Base-by-base conservation (phyloP, 2,113 vertebrate genomes). In the Micronisus gabar region DNA sequence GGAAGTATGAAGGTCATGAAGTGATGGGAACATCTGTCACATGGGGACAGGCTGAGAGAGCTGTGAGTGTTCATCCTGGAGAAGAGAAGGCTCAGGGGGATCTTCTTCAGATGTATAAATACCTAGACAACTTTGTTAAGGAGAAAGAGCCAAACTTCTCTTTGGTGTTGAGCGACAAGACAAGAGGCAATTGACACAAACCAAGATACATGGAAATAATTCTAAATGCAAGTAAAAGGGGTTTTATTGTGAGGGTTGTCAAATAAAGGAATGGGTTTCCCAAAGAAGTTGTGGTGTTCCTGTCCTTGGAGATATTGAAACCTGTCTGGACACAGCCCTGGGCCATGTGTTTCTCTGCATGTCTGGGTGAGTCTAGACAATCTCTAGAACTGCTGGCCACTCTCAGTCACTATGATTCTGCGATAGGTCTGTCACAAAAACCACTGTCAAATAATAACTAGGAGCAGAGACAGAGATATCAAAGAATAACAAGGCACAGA, bases 261-360 rank as follows among this genome's bases (percentile, higher is more conserved):
- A 50, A 81, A 72, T 7, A 55, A 38, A 27, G 5, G 20, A 84
- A 68, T 1, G 1, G 2, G 2, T 70, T 90, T 27, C 10, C 14
- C n/a, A 10, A 19, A 52, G 18, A 56, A 2, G 7, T 2, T 19
- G 34, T 52, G 18, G 2, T 58, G 13, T 45, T 9, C 3, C 6
- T 55, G 15, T 26, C 11, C 7, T 11, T 41, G 26, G 13, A 89
- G 29, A 38, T 22, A 32, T 2, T 30, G 26, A 86, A 66, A 36
- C 5, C 25, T 62, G 21, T 5, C 15, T 53, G 23, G 13, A 53
- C 9, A 32, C 5, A 50, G 14, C 6, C 18, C 13, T 56, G 20
- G 10, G 5, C 7, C 52, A 11, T 2, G 4, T 25, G 25, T 3
- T 78, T 2, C 21, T 45, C 41, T 45, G 32, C 5, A 40, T 0